Conservation (phyloP, 1,140 invertebrate genomes). For the Trachelipus rathkii region DNA sequence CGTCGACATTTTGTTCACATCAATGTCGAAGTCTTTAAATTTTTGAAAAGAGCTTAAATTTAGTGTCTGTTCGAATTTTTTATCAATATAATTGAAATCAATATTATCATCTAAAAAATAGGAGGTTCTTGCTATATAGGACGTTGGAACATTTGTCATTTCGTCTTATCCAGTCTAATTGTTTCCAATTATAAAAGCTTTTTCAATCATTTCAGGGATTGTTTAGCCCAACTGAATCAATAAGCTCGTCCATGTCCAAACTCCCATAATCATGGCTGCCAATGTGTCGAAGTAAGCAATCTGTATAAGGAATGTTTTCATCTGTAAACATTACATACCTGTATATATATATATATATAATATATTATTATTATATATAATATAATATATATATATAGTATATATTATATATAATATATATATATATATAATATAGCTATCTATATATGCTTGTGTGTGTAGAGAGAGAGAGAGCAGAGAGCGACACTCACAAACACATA, state of each 20-base stretch:
- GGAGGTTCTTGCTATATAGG: conserved; percentile 37
- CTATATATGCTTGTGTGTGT: too few species aligned
- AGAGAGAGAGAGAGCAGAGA: too few species aligned
- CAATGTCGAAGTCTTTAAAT: background rate
- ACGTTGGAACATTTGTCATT: conserved; percentile 19
- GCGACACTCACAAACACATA: too few species aligned
- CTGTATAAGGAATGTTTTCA: conserved; percentile 30
- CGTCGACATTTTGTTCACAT: conserved; percentile 7
- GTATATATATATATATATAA: conserved; percentile 26
- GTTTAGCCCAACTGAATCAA: background rate
- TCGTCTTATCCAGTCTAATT: background rate
- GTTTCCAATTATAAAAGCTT: conserved; percentile 17
- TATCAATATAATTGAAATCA: background rate
- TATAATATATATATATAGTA: conserved; percentile 36
- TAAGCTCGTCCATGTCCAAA: conserved; percentile 26
- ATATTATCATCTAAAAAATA: conserved; percentile 40
- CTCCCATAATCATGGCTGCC: conserved; percentile 19
- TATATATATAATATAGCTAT: background rate
- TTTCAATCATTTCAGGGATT: conserved; percentile 23
- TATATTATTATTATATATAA: conserved; percentile 26
- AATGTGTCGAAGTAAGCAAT: conserved; percentile 25
- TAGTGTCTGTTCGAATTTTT: background rate
- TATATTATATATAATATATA: background rate
- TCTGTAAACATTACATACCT: conserved; percentile 26
- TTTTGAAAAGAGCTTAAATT: background rate